A percentile compares a stretch with the other conserved stretches of the same genome.
phyloP scores from a whole-genome alignment of 2,888 invertebrate species.

The Tenthredo amoena region DNA sequence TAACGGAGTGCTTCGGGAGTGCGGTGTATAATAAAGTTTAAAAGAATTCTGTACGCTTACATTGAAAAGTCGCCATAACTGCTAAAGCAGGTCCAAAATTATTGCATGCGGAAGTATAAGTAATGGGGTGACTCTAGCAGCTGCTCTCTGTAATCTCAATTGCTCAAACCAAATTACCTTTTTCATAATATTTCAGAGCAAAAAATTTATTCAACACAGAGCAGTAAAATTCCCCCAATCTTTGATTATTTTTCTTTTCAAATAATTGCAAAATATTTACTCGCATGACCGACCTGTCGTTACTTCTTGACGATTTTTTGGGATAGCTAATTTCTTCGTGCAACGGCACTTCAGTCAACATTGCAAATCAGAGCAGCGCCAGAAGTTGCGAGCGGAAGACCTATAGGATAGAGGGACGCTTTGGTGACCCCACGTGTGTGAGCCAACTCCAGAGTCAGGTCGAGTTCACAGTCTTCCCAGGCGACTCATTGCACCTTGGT shows the following conservation, averaged over 20 bases:
- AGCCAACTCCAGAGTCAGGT: conserved; percentile 45
- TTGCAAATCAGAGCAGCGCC: conserved; percentile 26
- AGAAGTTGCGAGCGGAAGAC: conserved; percentile 32
- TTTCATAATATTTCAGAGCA: neutral
- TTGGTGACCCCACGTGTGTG: conserved; percentile 53
- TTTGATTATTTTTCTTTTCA: neutral
- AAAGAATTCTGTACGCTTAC: conserved; percentile 29
- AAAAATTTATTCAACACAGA: neutral
- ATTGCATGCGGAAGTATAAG: conserved; percentile 19
- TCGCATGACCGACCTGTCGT: neutral
- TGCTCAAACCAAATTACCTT: conserved; percentile 17
- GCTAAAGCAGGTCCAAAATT: conserved; percentile 14
- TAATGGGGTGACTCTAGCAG: conserved; percentile 26
- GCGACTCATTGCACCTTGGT: conserved; percentile 54
- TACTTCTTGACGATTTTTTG: neutral
- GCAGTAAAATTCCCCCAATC: neutral
- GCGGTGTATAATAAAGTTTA: conserved; percentile 29
- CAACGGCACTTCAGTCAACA: neutral
- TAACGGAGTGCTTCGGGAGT: conserved; percentile 23
- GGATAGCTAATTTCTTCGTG: neutral
- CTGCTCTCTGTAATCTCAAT: conserved; percentile 18
- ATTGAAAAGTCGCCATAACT: conserved; percentile 25
- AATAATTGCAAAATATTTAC: neutral
- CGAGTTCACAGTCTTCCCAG: conserved; percentile 52
- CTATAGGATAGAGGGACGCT: conserved; percentile 43